Evolutionary conservation across 2,888 invertebrate genomes (phyloP).

Genomic region (Danaus chrysippus): DNA sequence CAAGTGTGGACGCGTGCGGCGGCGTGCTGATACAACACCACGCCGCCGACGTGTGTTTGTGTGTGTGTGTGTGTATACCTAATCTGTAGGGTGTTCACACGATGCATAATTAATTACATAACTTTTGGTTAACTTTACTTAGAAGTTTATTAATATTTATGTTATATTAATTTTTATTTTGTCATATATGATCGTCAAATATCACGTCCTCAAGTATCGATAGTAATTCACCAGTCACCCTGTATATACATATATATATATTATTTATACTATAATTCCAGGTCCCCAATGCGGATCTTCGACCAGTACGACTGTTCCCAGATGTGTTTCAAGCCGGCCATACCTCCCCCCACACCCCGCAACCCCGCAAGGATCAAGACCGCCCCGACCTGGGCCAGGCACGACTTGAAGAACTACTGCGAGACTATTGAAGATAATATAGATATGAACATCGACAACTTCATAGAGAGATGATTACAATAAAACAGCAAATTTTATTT

Average conservation of each 20-base stretch:
- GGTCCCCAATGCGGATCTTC: slow-evolving; percentile 82
- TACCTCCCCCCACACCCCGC: slow-evolving; percentile 82
- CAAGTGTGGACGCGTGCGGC: too few relatives aligned
- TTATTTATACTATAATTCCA: slow-evolving; percentile 47
- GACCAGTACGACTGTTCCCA: slow-evolving; percentile 82
- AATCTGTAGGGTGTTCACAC: too few relatives aligned
- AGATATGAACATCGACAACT: slow-evolving; percentile 32
- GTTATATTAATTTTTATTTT: too few relatives aligned
- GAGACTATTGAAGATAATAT: slow-evolving; percentile 50
- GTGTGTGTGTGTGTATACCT: too few relatives aligned
- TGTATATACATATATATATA: background rate
- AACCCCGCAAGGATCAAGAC: slow-evolving; percentile 44
- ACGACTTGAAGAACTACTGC: slow-evolving; percentile 65
- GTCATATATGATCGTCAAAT: too few relatives aligned
- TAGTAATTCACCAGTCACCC: too few relatives aligned
- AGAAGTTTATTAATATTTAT: too few relatives aligned
- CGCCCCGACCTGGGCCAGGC: slow-evolving; percentile 63
- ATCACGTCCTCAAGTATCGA: too few relatives aligned
- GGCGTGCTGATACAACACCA: too few relatives aligned
- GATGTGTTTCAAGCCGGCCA: slow-evolving; percentile 86
- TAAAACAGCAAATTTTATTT: slow-evolving; percentile 1
- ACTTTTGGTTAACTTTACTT: too few relatives aligned
- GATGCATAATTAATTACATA: too few relatives aligned
- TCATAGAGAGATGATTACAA: slow-evolving; percentile 26
- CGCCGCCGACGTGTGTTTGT: too few relatives aligned